Evolutionary conservation across 2,113 vertebrate genomes (phyloP).

Genomic region (Thinocorus orbignyianus): DNA sequence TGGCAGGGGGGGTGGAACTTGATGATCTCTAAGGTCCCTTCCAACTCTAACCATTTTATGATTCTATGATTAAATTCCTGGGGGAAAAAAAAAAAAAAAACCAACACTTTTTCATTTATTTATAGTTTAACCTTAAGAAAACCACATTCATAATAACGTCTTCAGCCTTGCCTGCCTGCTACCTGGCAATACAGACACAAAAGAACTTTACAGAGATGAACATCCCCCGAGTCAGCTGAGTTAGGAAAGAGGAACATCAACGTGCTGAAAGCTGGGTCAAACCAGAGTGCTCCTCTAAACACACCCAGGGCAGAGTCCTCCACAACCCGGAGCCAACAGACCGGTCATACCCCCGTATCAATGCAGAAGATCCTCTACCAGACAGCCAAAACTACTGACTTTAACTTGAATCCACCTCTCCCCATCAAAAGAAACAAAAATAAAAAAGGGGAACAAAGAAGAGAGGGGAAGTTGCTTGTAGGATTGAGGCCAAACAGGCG

Average conservation of each 20-base stretch:
- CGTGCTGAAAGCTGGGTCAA: rapidly evolving
- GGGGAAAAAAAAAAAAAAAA: not conserved
- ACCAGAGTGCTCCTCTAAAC: not conserved
- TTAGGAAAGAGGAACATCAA: not conserved
- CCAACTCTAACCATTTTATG: too few species aligned
- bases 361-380: not conserved
- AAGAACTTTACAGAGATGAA: not conserved
- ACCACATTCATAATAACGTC: not conserved
- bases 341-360: rapidly evolving
- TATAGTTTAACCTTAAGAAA: not conserved
- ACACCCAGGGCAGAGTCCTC: not conserved
- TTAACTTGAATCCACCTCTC: not conserved
- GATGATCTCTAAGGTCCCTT: too few species aligned
- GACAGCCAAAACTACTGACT: not conserved
- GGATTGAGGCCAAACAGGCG: not conserved
- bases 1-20: too few species aligned
- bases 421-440: not conserved
- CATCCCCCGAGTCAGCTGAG: rapidly evolving
- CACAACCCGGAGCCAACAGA: not conserved
- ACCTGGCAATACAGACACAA: not conserved
- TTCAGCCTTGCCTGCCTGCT: not conserved
- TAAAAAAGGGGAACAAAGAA: not conserved
- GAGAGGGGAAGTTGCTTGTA: not conserved
- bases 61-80: not conserved
- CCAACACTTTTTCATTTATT: not conserved